Conservation (phyloP, 2,113 vertebrate species). For the Colossoma macropomum region DNA sequence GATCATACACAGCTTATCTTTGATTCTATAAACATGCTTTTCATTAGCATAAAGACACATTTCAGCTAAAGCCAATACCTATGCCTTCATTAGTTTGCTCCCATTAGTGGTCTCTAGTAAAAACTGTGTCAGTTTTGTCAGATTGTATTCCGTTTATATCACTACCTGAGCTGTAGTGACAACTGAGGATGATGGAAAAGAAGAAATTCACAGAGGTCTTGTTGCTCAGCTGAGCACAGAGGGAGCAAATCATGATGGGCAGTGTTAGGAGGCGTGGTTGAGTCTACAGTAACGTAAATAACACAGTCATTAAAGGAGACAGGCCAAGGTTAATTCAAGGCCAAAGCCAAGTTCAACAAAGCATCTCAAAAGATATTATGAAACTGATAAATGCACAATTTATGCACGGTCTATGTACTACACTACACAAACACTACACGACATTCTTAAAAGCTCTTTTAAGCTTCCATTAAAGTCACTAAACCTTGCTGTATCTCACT, state of each 20-base stretch:
- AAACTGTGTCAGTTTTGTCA: too few species aligned
- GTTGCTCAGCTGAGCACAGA: not conserved
- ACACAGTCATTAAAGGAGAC: constrained; percentile 15
- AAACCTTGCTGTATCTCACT: constrained; percentile 29
- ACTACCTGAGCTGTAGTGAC: too few species aligned
- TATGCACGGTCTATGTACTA: not conserved
- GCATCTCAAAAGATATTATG: constrained; percentile 29
- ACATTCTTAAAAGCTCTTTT: constrained; percentile 18
- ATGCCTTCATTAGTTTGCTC: not conserved
- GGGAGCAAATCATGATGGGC: not conserved
- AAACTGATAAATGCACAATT: constrained; percentile 18
- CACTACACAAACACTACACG: not conserved
- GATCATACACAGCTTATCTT: not conserved
- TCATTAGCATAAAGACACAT: not conserved
- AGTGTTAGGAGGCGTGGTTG: not conserved
- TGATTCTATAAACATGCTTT: not conserved
- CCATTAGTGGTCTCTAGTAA: too few species aligned
- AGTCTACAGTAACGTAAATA: constrained; percentile 18
- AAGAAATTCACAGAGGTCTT: not conserved
- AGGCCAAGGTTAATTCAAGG: constrained; percentile 28
- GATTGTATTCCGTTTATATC: not conserved
- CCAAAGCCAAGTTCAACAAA: not conserved
- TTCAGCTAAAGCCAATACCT: not conserved
- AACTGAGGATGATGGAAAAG: not conserved
- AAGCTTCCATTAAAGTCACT: constrained; percentile 14